A percentile compares a stretch with the other conserved stretches of the same genome.
Evolutionary conservation across 2,797 vertebrate genomes (phyloP).

Genomic region (Notolepis coatsorum): DNA sequence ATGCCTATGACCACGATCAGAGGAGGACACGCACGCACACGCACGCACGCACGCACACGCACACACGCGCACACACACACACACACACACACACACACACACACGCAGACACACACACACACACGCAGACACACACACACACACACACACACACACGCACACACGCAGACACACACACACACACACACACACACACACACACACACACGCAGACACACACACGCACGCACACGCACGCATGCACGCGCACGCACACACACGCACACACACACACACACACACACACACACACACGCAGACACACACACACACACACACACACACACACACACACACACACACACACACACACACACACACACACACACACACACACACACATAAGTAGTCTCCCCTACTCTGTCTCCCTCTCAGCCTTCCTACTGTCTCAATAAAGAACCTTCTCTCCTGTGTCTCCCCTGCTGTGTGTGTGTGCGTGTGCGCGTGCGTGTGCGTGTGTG

Average conservation of each 20-base stretch:
- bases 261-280: not conserved
- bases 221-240: constrained; percentile 1
- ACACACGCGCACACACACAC: not conserved
- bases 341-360: not conserved
- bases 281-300: not conserved
- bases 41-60: not conserved
- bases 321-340: not conserved
- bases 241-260: not conserved
- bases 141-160: not conserved
- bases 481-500: no score
- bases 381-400: no score
- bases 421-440: no score
- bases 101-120: not conserved
- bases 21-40: no score
- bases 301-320: not conserved
- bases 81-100: no score
- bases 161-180: not conserved
- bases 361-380: constrained; percentile 4
- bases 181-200: not conserved
- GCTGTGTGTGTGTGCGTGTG: no score
- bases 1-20: no score
- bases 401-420: no score
- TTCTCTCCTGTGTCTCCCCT: no score
- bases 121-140: not conserved
- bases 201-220: constrained; percentile 12